Evolutionary conservation across 2,113 vertebrate genomes (phyloP).

Genomic region (Leptobrachium ailaonicum): DNA sequence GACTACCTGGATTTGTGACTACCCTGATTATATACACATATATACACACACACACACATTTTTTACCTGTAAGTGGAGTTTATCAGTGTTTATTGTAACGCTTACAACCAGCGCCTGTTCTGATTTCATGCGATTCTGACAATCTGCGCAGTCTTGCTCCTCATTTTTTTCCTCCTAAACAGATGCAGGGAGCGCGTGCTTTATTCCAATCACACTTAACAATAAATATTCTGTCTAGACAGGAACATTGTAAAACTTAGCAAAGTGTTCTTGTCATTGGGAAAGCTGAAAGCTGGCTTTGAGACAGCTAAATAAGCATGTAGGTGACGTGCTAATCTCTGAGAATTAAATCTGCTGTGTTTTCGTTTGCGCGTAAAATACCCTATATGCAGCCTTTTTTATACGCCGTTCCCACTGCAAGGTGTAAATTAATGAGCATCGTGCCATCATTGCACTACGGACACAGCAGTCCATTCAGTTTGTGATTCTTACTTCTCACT

Average conservation of each 20-base stretch:
- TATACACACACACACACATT: too few species aligned
- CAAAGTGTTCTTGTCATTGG: slow-evolving; percentile 13
- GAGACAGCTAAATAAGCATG: neutral
- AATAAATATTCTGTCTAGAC: slow-evolving; percentile 34
- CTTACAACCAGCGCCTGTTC: neutral
- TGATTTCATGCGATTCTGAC: neutral
- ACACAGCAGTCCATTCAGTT: too few species aligned
- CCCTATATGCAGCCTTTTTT: neutral
- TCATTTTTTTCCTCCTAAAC: neutral
- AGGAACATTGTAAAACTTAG: slow-evolving; percentile 2
- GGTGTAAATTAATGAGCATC: neutral
- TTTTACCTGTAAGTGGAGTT: too few species aligned
- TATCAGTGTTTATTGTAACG: neutral
- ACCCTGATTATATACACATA: too few species aligned
- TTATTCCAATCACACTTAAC: slow-evolving; percentile 4
- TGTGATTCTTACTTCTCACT: too few species aligned
- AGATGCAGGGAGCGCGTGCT: neutral
- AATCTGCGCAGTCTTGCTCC: neutral
- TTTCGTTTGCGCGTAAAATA: neutral
- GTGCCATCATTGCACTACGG: too few species aligned
- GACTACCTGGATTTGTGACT: too few species aligned
- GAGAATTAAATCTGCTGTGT: neutral
- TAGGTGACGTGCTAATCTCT: slow-evolving; percentile 5
- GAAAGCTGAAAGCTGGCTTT: slow-evolving; percentile 13
- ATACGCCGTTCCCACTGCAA: neutral